Evolutionary conservation across 2,888 invertebrate species (phyloP).

Genomic region (Meghimatium bilineatum): DNA sequence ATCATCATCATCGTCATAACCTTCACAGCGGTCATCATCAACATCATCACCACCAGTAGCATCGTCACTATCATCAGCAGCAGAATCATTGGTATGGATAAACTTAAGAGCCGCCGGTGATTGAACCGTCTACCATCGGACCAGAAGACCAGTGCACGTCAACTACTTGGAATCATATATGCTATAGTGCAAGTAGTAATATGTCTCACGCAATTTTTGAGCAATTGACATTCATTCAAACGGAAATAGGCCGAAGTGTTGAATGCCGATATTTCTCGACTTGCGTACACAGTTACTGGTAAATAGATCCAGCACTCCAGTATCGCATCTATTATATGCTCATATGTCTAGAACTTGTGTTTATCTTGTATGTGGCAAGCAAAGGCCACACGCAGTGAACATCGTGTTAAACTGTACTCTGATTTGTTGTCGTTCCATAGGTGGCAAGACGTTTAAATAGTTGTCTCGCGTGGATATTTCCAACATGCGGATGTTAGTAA

Average conservation of each 20-base stretch:
- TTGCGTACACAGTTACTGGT: too few relatives aligned
- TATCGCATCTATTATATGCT: background rate
- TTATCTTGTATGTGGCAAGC: background rate
- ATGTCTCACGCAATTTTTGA: background rate
- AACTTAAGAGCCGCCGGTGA: too few relatives aligned
- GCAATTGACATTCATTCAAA: too few relatives aligned
- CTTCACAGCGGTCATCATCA: too few relatives aligned
- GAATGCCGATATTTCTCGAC: too few relatives aligned
- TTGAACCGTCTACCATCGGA: too few relatives aligned
- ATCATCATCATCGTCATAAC: too few relatives aligned
- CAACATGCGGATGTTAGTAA: background rate
- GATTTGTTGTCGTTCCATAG: background rate
- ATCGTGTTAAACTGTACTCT: background rate
- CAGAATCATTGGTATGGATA: too few relatives aligned
- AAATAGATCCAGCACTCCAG: background rate
- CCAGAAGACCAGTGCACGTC: too few relatives aligned
- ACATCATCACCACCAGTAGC: too few relatives aligned
- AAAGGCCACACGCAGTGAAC: slow-evolving; percentile 13
- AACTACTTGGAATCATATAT: background rate
- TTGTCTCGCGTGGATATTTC: background rate
- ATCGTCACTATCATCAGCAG: too few relatives aligned
- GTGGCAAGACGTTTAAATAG: background rate
- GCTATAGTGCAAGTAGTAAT: background rate
- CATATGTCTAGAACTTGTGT: background rate
- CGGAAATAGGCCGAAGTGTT: too few relatives aligned